Conservation (phyloP, 2,113 vertebrate genomes). For the Toxostoma redivivum region DNA sequence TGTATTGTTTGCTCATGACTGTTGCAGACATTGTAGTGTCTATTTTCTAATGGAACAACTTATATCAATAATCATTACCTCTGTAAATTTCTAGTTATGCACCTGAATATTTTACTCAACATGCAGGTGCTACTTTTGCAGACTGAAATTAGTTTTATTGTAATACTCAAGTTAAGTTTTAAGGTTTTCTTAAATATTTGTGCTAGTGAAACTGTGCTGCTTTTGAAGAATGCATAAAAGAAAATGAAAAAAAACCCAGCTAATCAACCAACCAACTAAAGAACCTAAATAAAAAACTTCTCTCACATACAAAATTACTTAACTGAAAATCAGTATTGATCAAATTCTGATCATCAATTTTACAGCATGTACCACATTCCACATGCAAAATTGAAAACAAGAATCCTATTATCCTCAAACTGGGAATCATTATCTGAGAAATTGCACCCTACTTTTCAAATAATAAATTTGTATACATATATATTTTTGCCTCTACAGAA, state of each 20-base stretch:
- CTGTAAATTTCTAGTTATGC: not conserved
- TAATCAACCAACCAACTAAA: not conserved
- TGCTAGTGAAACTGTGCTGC: not conserved
- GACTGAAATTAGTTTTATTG: not conserved
- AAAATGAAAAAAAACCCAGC: not conserved
- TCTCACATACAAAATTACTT: not conserved
- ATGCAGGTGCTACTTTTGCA: not conserved
- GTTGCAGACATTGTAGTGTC: not conserved
- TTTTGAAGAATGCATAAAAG: not conserved
- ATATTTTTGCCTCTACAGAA: not conserved
- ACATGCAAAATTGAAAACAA: not conserved
- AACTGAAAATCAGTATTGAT: not conserved
- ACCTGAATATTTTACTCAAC: not conserved
- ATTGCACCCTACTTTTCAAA: not conserved
- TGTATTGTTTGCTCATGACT: not conserved
- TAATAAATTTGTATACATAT: not conserved
- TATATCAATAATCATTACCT: not conserved
- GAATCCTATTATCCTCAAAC: not conserved
- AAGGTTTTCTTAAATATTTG: not conserved
- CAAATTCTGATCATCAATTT: not conserved
- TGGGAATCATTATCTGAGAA: not conserved
- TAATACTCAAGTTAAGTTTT: not conserved
- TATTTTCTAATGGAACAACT: not conserved
- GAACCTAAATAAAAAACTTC: fast-evolving
- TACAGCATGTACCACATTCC: not conserved